A percentile compares a stretch with the other conserved stretches of the same genome.
These are phyloP conservation scores for Cynopterus brachyotis DNA, from an alignment of 2,113 vertebrate species.

Conservation along the genomic window DNA sequence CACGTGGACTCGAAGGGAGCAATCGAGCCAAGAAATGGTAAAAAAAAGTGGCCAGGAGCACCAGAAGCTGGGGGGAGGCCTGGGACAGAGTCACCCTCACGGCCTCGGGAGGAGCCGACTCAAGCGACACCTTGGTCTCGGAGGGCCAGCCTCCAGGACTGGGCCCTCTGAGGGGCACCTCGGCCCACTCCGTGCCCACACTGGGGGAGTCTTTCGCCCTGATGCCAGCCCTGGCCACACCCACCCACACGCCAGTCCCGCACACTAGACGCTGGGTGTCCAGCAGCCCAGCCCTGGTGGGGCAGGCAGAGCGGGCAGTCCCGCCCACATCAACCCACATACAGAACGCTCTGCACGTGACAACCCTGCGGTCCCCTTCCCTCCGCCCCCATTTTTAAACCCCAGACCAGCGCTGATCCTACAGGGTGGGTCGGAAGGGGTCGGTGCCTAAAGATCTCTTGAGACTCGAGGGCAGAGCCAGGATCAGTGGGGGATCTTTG, in stretches of 20 bases:
- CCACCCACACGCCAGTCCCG: background rate
- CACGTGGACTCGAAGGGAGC: background rate
- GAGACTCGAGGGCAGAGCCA: background rate
- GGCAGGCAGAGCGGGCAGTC: background rate
- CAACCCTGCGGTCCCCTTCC: background rate
- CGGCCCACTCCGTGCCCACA: background rate
- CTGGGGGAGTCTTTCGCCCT: background rate
- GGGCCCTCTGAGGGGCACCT: background rate
- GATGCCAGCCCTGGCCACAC: background rate
- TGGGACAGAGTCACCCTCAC: background rate
- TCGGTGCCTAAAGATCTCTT: background rate
- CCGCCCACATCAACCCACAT: background rate
- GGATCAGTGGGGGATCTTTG: background rate
- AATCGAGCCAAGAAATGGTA: background rate
- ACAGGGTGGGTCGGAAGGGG: rapidly evolving
- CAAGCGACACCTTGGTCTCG: background rate
- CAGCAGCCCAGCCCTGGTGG: background rate
- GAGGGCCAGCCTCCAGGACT: background rate
- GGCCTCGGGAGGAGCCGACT: background rate
- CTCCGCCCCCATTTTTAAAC: background rate
- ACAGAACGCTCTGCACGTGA: background rate
- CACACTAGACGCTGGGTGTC: background rate
- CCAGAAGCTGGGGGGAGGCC: background rate
- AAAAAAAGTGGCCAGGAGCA: background rate
- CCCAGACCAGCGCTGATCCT: background rate